These are phyloP conservation scores for Eumacrocentrus americanus DNA, from an alignment of 2,888 invertebrate genomes.

Conservation along the genomic window DNA sequence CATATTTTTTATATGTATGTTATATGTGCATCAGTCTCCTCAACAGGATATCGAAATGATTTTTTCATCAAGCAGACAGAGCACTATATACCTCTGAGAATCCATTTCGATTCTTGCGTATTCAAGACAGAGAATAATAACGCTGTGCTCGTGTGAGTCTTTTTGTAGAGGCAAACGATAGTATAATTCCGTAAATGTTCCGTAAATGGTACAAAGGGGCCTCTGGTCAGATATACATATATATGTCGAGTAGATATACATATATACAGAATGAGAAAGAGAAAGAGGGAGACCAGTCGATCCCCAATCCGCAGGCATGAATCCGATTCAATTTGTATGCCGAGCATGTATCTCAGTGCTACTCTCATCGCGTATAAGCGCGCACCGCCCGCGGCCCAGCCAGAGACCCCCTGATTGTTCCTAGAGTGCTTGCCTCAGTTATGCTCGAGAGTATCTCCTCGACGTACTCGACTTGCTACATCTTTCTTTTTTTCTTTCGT, in stretches of 20 bases:
- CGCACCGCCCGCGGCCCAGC: slow-evolving; percentile 16
- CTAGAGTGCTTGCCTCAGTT: slow-evolving; percentile 24
- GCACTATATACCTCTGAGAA: too few species aligned
- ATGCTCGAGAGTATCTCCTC: slow-evolving; percentile 23
- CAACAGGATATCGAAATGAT: too few species aligned
- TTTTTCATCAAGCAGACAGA: too few species aligned
- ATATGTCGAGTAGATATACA: slow-evolving; percentile 20
- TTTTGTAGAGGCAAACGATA: slow-evolving; percentile 45
- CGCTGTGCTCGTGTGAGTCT: slow-evolving; percentile 28
- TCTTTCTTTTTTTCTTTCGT: slow-evolving; percentile 18
- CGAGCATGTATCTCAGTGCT: slow-evolving; percentile 41
- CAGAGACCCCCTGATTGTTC: slow-evolving; percentile 18
- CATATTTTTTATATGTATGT: too few species aligned
- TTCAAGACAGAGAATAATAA: slow-evolving; percentile 16
- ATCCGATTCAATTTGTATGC: slow-evolving; percentile 54
- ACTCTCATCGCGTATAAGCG: slow-evolving; percentile 21
- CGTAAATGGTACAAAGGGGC: slow-evolving; percentile 31
- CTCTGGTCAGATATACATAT: slow-evolving; percentile 3
- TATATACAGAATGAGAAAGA: background rate
- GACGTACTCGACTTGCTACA: slow-evolving; percentile 22
- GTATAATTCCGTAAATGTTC: slow-evolving; percentile 47
- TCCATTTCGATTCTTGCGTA: background rate
- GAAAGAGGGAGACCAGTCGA: slow-evolving; percentile 17
- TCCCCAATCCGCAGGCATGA: slow-evolving; percentile 33
- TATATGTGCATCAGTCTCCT: too few species aligned